These are phyloP conservation scores for Chionodraco myersi DNA, from an alignment of 2,113 vertebrate species.

Conservation along the genomic window DNA sequence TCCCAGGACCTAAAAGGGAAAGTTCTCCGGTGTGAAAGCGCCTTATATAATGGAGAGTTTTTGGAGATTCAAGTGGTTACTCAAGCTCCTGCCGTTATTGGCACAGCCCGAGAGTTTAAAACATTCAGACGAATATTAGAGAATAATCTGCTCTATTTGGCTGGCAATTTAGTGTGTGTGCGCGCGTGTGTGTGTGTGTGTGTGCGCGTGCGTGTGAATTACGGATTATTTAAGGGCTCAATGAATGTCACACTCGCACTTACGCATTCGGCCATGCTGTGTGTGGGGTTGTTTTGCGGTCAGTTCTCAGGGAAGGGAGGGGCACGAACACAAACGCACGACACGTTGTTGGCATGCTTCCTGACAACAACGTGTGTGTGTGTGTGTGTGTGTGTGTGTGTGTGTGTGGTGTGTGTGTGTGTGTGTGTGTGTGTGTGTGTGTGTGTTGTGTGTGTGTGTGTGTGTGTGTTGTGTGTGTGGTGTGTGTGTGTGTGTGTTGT, in stretches of 20 bases:
- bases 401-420: too few species aligned
- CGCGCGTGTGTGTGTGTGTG: not conserved
- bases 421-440: too few species aligned
- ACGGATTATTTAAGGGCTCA: not conserved
- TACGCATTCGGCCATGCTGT: conserved; percentile 21
- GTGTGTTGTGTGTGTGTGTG: too few species aligned
- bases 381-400: too few species aligned
- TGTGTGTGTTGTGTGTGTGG: too few species aligned
- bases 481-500: too few species aligned
- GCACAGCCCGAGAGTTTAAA: too few species aligned
- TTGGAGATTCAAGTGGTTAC: too few species aligned
- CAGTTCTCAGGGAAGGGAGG: conserved; percentile 58
- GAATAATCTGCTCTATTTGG: not conserved
- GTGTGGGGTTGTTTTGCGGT: conserved; percentile 68
- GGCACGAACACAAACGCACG: conserved; percentile 15
- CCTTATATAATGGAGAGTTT: too few species aligned
- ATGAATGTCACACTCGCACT: conserved; percentile 34
- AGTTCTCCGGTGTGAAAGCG: too few species aligned
- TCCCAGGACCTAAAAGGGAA: too few species aligned
- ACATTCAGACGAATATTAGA: not conserved
- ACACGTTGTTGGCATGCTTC: conserved; percentile 8
- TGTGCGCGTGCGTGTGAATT: conserved; percentile 7
- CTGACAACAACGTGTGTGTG: not conserved
- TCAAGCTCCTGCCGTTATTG: too few species aligned
- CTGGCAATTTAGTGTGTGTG: not conserved